Conservation (phyloP, 2,797 vertebrate genomes). For the Myotis planiceps region DNA sequence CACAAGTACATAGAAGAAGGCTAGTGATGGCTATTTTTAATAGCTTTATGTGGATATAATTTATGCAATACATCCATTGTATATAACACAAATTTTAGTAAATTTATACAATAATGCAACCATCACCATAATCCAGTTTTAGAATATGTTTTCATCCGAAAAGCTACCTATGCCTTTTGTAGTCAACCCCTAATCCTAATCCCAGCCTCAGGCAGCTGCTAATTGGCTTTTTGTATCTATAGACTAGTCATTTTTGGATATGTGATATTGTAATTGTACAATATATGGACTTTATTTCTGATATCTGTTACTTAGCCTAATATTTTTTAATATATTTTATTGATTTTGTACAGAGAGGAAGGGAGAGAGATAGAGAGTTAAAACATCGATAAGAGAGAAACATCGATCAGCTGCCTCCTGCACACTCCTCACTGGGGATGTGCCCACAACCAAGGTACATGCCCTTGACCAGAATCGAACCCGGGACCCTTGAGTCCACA, state of each 20-base stretch:
- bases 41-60: neutral
- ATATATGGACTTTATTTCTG: neutral
- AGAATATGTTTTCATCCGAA: neutral
- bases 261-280: neutral
- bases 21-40: neutral
- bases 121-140: neutral
- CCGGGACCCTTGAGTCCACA: too few relatives aligned
- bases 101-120: neutral
- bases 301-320: neutral
- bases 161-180: neutral
- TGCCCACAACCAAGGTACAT: too few relatives aligned
- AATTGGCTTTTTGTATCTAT: neutral
- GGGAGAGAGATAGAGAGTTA: too few relatives aligned
- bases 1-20: neutral
- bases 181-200: neutral
- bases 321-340: neutral
- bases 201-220: neutral
- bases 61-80: neutral
- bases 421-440: too few relatives aligned
- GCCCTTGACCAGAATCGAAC: too few relatives aligned
- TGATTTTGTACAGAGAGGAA: too few relatives aligned
- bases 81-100: neutral
- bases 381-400: too few relatives aligned
- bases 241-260: neutral
- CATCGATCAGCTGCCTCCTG: too few relatives aligned